phyloP scores from a whole-genome alignment of 2,113 vertebrate genomes.

The Atlantisia rogersi region DNA sequence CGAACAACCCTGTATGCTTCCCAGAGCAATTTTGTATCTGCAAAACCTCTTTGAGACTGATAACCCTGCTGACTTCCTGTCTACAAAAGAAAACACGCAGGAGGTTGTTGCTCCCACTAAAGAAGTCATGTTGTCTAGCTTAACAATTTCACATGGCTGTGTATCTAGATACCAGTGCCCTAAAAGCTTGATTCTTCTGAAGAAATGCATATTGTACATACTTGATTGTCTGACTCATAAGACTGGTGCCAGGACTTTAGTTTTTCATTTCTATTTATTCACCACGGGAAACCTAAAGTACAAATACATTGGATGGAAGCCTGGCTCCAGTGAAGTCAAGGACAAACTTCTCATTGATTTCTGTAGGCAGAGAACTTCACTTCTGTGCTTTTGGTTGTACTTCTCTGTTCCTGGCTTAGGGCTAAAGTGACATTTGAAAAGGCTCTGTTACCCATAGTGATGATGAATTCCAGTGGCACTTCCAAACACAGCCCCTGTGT shows the following conservation, averaged over 20 bases:
- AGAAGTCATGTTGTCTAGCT: background rate
- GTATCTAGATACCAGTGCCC: background rate
- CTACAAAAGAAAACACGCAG: background rate
- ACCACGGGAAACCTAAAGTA: constrained; percentile 44
- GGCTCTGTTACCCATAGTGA: background rate
- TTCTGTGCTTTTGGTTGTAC: constrained; percentile 24
- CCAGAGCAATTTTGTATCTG: background rate
- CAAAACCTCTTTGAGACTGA: background rate
- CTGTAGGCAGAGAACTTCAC: background rate
- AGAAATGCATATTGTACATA: constrained; percentile 32
- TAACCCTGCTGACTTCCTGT: background rate
- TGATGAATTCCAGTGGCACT: background rate
- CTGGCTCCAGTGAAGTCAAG: background rate
- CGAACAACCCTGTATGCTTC: background rate
- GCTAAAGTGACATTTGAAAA: background rate
- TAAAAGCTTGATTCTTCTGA: background rate
- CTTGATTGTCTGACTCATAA: constrained; percentile 39
- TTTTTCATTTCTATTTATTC: constrained; percentile 46
- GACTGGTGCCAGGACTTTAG: background rate
- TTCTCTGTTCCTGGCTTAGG: constrained; percentile 20
- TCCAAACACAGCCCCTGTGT: background rate
- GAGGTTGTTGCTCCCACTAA: background rate
- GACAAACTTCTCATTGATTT: constrained; percentile 54
- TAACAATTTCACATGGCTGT: background rate
- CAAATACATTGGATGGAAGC: constrained; percentile 28